Evolutionary conservation across 2,113 vertebrate genomes (phyloP), one percentile per base, ranked within the genome.

Genomic region (Neoarius graeffei): DNA sequence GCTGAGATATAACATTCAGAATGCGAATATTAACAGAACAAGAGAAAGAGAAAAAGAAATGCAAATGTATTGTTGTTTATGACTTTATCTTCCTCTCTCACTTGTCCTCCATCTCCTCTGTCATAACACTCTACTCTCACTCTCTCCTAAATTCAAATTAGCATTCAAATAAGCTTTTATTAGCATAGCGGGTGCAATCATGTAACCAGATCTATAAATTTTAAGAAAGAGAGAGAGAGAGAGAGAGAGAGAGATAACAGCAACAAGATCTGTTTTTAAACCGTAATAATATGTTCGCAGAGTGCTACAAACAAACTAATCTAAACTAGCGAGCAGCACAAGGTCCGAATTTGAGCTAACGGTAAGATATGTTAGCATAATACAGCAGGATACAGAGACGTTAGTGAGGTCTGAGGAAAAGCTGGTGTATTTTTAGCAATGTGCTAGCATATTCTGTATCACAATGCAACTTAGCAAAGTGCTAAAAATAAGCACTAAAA

Each of bases 131-230:
- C 30, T 25, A 83, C 35, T 82, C 30, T 25, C 82, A 19, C 83
- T 56, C 83, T 11, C 64, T 54, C 17, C 74, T n/a, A n/a, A n/a
- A 84, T 69, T 71, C 83, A 84, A 71, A 84, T 71, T 20, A 52
- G 52, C 52, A 84, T 84, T 84, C 83, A 84, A 84, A 84, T 84
- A 30, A 6, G 17, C 17, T 77, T 56, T 56, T 84, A 66, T 69
- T 17, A 67, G 13, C 48, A n/a, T 2, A 20, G 42, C 60, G 52
- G 48, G 7, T 30, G 42, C 86, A 87, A 54, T 42, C 25, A 48
- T 59, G 52, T 82, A 62, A 56, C 69, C 60, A 54, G 20, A 74
- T 35, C 71, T 23, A 76, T 25, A 77, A 23, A 57, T 42, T 30
- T 25, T 17, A 4, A 62, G 60, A 62, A 19, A 62, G 59, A 62